Conservation (phyloP, 2,888 invertebrate genomes). For the Noctua janthina region DNA sequence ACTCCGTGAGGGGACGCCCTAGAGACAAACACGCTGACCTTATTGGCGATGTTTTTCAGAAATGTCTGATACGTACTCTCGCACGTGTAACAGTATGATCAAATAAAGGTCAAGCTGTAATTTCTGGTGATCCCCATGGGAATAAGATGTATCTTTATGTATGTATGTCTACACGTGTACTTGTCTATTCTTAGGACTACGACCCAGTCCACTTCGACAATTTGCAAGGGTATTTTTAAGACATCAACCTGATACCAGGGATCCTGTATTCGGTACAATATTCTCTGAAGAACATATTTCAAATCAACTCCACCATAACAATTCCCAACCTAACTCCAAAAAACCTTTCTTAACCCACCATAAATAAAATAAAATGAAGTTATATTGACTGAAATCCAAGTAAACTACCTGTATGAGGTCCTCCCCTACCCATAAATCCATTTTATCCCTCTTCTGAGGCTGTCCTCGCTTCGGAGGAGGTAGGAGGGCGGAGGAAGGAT, state of each 20-base stretch:
- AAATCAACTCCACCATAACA: not conserved
- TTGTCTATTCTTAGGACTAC: not conserved
- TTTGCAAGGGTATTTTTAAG: not conserved
- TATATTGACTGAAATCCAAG: constrained; percentile 45
- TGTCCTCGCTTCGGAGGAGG: not conserved
- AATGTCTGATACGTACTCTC: not conserved
- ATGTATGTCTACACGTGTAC: not conserved
- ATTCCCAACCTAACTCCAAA: not conserved
- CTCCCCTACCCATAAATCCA: constrained; percentile 44
- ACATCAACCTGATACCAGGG: not conserved
- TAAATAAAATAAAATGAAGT: constrained; percentile 46
- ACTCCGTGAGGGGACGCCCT: not conserved
- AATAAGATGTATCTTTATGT: not conserved
- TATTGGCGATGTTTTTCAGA: not conserved
- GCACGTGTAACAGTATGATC: too few species aligned
- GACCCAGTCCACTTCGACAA: not conserved
- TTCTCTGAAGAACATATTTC: not conserved
- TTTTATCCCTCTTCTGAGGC: constrained; percentile 7
- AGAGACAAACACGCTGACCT: not conserved
- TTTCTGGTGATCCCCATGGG: not conserved
- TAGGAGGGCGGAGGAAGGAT: constrained; percentile 47
- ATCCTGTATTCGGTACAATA: not conserved
- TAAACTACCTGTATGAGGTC: constrained; percentile 12
- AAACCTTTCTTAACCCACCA: constrained; percentile 13
- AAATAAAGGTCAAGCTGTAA: not conserved